Conservation (phyloP, 2,113 vertebrate species). For the Otus sunia region DNA sequence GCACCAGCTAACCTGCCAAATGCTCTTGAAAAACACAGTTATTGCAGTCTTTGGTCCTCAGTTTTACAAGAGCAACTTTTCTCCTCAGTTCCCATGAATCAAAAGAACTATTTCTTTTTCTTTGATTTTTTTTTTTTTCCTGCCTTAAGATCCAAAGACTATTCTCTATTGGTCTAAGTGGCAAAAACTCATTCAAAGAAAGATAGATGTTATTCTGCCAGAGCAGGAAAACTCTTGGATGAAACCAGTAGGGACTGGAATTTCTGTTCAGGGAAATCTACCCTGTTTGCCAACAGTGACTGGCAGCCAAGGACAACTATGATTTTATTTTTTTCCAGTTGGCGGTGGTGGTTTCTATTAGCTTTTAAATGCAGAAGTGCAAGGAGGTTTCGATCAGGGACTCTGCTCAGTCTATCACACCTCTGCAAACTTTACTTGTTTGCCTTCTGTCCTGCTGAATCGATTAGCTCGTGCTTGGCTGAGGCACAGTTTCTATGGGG, state of each 20-base stretch:
- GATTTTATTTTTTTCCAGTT: not conserved
- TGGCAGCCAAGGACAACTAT: not conserved
- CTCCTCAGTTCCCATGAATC: not conserved
- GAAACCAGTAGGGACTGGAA: not conserved
- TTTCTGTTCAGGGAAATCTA: not conserved
- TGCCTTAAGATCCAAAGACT: not conserved
- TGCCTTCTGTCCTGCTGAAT: not conserved
- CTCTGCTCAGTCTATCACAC: not conserved
- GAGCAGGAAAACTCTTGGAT: not conserved
- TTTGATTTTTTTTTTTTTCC: not conserved
- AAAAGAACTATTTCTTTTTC: not conserved
- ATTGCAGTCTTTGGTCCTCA: not conserved
- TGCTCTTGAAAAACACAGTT: slow-evolving; percentile 43
- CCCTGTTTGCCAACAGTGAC: not conserved
- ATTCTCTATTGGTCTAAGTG: not conserved
- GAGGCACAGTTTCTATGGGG: not conserved
- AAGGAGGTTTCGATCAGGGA: not conserved
- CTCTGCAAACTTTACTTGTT: not conserved
- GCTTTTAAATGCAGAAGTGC: not conserved
- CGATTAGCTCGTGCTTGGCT: not conserved
- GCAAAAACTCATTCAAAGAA: not conserved
- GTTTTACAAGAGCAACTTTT: not conserved
- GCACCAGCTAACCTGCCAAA: slow-evolving; percentile 63
- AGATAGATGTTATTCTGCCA: not conserved
- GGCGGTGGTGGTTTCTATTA: not conserved